Conservation (phyloP, 2,113 vertebrate species). For the Dasyornis broadbenti region DNA sequence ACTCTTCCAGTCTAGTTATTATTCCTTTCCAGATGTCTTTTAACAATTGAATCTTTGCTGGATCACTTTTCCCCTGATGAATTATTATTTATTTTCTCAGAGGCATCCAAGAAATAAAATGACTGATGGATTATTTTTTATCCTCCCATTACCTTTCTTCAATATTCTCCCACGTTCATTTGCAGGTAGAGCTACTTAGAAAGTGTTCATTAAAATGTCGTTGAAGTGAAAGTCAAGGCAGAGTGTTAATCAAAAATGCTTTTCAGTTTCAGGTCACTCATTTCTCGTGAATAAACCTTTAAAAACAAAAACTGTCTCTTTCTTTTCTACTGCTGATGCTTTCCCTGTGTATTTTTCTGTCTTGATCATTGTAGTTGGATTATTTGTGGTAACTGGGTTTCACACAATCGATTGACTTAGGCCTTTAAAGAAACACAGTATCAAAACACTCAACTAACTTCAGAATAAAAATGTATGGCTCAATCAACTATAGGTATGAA, state of each 20-base stretch:
- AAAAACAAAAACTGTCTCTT: conserved; percentile 5
- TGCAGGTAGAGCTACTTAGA: conserved; percentile 35
- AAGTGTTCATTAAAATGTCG: conserved; percentile 59
- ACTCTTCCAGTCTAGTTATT: not conserved
- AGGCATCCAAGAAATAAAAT: conserved; percentile 30
- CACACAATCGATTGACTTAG: not conserved
- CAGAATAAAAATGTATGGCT: not conserved
- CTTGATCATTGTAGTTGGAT: not conserved
- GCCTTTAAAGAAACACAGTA: not conserved
- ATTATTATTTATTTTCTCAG: conserved; percentile 35
- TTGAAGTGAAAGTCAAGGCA: conserved; percentile 20
- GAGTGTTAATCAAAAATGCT: conserved; percentile 33
- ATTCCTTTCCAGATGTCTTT: conserved; percentile 12
- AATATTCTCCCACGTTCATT: conserved; percentile 28
- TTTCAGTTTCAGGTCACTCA: conserved; percentile 27
- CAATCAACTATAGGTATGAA: not conserved
- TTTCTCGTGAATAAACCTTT: conserved; percentile 20
- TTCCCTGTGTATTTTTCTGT: not conserved
- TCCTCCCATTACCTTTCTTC: conserved; percentile 4
- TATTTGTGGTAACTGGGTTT: not conserved
- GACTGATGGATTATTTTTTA: not conserved
- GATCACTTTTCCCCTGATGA: not conserved
- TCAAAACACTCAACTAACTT: not conserved
- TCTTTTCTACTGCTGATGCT: not conserved
- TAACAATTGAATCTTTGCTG: not conserved